Evolutionary conservation across 2,113 vertebrate species (phyloP).

Genomic region (Rhizomys pruinosus): DNA sequence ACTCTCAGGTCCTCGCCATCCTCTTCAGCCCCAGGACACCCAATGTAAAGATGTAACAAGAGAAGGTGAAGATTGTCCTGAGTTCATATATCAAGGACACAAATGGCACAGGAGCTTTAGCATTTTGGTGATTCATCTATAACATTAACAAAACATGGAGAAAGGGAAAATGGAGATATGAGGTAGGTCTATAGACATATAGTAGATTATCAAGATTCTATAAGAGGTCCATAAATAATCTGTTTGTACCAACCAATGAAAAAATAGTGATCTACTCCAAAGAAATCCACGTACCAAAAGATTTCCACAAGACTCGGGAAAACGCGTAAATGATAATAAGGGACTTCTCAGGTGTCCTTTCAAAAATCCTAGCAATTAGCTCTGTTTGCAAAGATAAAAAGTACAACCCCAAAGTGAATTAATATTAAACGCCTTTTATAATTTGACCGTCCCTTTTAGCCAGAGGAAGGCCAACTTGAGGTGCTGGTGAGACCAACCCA

Average conservation of each 20-base stretch:
- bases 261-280: neutral
- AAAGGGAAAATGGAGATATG: neutral
- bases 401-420: conserved; percentile 77
- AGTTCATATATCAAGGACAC: neutral
- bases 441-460: conserved; percentile 57
- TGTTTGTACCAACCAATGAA: neutral
- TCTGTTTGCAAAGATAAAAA: conserved; percentile 81
- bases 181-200: too few species aligned
- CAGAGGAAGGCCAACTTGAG: conserved; percentile 31
- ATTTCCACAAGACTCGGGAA: conserved; percentile 67
- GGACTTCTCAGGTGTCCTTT: conserved; percentile 50
- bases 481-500: neutral
- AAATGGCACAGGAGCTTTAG: too few species aligned
- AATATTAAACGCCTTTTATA: conserved; percentile 84
- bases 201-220: neutral
- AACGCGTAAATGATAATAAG: conserved; percentile 74
- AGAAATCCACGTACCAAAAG: neutral
- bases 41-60: neutral
- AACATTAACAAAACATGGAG: neutral
- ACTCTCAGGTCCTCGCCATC: too few species aligned
- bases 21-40: neutral
- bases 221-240: too few species aligned
- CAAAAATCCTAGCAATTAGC: too few species aligned
- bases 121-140: neutral
- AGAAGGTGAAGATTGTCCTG: neutral